Base-by-base conservation (phyloP, 1,140 invertebrate species). In the Ctenoplectra terminalis region DNA sequence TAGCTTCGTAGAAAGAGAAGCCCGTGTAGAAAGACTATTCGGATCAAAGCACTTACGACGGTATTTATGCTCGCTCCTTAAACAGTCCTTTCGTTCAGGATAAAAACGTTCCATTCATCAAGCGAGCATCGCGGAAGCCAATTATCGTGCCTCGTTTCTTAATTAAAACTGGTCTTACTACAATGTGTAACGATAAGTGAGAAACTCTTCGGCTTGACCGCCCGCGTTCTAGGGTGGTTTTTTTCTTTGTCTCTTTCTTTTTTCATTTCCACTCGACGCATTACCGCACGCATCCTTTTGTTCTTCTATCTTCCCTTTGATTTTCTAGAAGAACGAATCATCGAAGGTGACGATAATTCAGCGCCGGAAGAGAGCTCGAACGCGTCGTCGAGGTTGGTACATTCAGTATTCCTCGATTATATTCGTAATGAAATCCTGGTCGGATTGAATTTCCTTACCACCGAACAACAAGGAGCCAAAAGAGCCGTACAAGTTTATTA, bases 91-190 rank as follows among this genome's bases (percentile, higher is more conserved):
- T 76, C 83, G 74, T 72, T 31, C 81, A 56, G 84, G 64, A 87
- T 83, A 83, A 86, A 87, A 87, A 87, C 85, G 75, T n/a, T 6
- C 74, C 85, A 86, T 87, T 87, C 85, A 86, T 86, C 84, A 71
- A 46, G 52, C 31, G 54, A 54, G 66, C 74, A 74, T 85, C 83
- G 83, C 70, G 84, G 81, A 82, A 79, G 80, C 70, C 78, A 86
- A 87, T 87, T 87, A 87, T 81, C 85, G 79, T 70, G 84, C 61
- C 56, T 75, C 70, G 83, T 87, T 87, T 86, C 74, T 82, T 87
- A 87, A 87, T 87, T 87, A 86, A 85, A 85, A 85, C 69, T 66
- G 81, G 81, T 85, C 48, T 56, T n/a, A 50, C 43, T 37, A 69
- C 76, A 63, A 71, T 81, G 64, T 81, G 70, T 64, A 72, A 85